Evolutionary conservation across 2,888 invertebrate genomes (phyloP).

Genomic region (Yponomeuta malinellus): DNA sequence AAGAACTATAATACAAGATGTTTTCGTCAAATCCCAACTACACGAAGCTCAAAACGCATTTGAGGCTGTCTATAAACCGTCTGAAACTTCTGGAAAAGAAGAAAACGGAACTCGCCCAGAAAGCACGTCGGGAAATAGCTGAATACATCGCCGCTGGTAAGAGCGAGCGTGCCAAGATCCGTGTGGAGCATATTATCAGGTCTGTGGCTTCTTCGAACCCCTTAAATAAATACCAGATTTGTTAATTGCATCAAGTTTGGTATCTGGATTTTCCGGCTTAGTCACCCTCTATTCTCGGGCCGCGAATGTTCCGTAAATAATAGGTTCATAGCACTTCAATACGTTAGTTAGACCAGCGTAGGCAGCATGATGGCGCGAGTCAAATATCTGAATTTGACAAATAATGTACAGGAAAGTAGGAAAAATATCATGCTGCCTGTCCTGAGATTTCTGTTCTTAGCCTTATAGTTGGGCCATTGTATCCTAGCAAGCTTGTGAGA

Average conservation of each 20-base stretch:
- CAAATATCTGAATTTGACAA: too few relatives aligned
- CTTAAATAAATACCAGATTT: background rate
- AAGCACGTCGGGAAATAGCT: slow-evolving; percentile 97
- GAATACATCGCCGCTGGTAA: slow-evolving; percentile 94
- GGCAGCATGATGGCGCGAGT: too few relatives aligned
- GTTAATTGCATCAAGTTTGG: background rate
- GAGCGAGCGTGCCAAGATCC: slow-evolving; percentile 92
- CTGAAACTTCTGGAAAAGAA: slow-evolving; percentile 97
- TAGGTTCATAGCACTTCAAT: too few relatives aligned
- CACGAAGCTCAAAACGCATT: slow-evolving; percentile 96
- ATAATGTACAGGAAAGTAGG: too few relatives aligned
- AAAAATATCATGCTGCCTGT: too few relatives aligned
- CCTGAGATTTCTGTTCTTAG: too few relatives aligned
- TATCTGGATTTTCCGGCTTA: background rate
- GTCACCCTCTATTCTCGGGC: background rate
- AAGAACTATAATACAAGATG: slow-evolving; percentile 66
- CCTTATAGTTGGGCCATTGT: too few relatives aligned
- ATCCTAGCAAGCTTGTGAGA: too few relatives aligned
- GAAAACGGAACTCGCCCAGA: slow-evolving; percentile 96
- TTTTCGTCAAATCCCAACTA: slow-evolving; percentile 96
- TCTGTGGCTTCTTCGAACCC: slow-evolving; percentile 33
- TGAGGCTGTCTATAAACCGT: slow-evolving; percentile 94
- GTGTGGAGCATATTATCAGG: slow-evolving; percentile 98
- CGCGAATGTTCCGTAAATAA: too few relatives aligned
- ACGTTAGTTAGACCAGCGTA: too few relatives aligned